Evolutionary conservation across 2,113 vertebrate genomes (phyloP), one percentile per base, ranked within the genome.

Genomic region (Pleuronectes platessa): DNA sequence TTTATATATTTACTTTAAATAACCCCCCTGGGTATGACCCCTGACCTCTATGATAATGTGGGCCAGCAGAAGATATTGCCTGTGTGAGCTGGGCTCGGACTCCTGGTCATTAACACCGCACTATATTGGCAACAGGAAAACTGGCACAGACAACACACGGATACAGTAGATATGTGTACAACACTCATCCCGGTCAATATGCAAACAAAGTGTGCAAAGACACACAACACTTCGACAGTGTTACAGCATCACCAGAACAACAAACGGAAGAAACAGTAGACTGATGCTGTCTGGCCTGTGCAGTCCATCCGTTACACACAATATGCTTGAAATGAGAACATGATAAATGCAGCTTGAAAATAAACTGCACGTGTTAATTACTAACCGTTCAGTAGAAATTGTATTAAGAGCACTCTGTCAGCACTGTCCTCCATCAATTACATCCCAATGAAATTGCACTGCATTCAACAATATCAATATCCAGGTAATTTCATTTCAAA

Each of bases 1-100:
- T 90, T 93, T 92, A 92, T 94, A 93, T 94, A 94, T 95, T 95
- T 95, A 94, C 93, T 95, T 94, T 93, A 92, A 95, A 95, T 94
- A 95, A 93, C 93, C 93, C 91, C 84, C 90, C 55, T 81, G 93
- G 90, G 90, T 88, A 71, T 78, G 87, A 95, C 94, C 94, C 87
- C 88, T 94, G 94, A 94, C 93, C 94, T 86, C 84, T 76, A 85
- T 88, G 89, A 93, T 95, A 94, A 95, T 94, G 90, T 90, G 89
- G 87, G 83, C 88, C 93, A 92, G 93, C 93, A 94, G 92, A 93
- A 89, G 89, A 92, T 92, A 95, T 94, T 94, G 94, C 90, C 40
- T 91, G 89, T 90, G 93, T 84, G 90, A 86, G 85, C 90, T 90
- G 78, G 84, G 84, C 81, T 87, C 81, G 47, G 76, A 89, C 87